Conservation (phyloP, 2,113 vertebrate species). For the Grantiella picta region DNA sequence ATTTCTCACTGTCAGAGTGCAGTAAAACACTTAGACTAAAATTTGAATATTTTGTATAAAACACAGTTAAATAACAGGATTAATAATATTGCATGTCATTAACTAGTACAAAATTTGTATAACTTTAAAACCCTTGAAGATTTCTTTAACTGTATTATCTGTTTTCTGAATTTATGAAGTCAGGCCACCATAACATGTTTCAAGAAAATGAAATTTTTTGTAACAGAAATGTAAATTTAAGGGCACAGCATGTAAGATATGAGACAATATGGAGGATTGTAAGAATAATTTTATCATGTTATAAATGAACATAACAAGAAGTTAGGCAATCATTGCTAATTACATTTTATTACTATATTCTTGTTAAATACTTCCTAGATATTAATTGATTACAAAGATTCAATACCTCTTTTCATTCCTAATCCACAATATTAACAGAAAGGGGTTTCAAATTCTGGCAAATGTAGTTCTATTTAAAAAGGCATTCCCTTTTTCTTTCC, state of each 20-base stretch:
- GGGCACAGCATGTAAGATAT: background rate
- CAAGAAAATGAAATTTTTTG: constrained; percentile 68
- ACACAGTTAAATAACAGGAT: constrained; percentile 41
- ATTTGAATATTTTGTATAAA: constrained; percentile 19
- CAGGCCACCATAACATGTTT: constrained; percentile 60
- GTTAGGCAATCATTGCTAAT: background rate
- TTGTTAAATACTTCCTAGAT: background rate
- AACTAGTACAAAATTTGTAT: constrained; percentile 60
- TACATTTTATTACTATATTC: constrained; percentile 8
- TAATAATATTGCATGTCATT: constrained; percentile 43
- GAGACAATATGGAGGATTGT: background rate
- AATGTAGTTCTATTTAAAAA: background rate
- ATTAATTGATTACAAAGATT: constrained; percentile 15
- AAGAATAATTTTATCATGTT: constrained; percentile 13
- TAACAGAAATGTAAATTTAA: constrained; percentile 39
- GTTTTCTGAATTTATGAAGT: constrained; percentile 69
- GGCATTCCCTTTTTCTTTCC: background rate
- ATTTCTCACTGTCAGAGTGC: constrained; percentile 23
- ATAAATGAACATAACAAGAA: background rate
- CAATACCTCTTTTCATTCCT: background rate
- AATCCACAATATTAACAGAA: background rate
- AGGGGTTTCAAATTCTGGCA: background rate
- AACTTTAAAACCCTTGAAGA: constrained; percentile 61
- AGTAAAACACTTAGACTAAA: constrained; percentile 11
- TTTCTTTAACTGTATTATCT: constrained; percentile 68